A percentile compares a stretch with the other conserved stretches of the same genome.
phyloP scores from a whole-genome alignment of 1,140 invertebrate species.

The Leguminivora glycinivorella region DNA sequence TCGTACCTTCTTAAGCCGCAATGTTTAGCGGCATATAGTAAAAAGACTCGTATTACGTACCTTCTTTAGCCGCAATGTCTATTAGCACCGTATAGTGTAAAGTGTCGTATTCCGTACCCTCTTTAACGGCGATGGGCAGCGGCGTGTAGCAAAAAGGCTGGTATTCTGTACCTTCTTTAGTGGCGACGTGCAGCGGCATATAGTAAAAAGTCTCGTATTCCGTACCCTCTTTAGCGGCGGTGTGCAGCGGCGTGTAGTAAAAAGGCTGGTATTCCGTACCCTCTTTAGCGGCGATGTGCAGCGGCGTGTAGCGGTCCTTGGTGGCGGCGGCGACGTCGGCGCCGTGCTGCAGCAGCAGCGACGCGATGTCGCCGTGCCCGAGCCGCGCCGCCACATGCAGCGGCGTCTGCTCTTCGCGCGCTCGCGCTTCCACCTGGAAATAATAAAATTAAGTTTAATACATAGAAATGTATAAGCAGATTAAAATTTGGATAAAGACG shows the following conservation, averaged over 20 bases:
- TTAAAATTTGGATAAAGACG: too few species aligned
- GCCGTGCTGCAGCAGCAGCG: slow-evolving; percentile 93
- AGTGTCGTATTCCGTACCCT: too few species aligned
- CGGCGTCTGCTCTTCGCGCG: slow-evolving; percentile 95
- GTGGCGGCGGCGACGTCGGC: slow-evolving; percentile 92
- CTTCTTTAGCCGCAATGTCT: too few species aligned
- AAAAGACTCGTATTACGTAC: too few species aligned
- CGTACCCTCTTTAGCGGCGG: too few species aligned
- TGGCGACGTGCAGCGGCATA: too few species aligned
- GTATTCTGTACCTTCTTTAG: too few species aligned
- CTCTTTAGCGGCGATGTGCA: slow-evolving; percentile 99
- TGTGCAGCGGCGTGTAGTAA: not conserved
- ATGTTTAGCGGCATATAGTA: too few species aligned
- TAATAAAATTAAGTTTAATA: not conserved
- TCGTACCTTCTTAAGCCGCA: too few species aligned
- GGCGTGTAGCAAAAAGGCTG: too few species aligned
- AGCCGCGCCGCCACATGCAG: slow-evolving; percentile 95
- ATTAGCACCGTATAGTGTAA: too few species aligned
- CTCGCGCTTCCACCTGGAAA: slow-evolving; percentile 94
- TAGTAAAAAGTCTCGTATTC: not conserved
- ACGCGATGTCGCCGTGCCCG: slow-evolving; percentile 96
- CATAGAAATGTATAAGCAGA: not conserved
- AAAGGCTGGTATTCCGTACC: slow-evolving; percentile 73
- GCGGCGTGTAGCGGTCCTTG: slow-evolving; percentile 96
- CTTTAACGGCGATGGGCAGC: too few species aligned